These are phyloP conservation scores for Morpho achilles DNA, from an alignment of 2,888 invertebrate species.

Conservation along the genomic window DNA sequence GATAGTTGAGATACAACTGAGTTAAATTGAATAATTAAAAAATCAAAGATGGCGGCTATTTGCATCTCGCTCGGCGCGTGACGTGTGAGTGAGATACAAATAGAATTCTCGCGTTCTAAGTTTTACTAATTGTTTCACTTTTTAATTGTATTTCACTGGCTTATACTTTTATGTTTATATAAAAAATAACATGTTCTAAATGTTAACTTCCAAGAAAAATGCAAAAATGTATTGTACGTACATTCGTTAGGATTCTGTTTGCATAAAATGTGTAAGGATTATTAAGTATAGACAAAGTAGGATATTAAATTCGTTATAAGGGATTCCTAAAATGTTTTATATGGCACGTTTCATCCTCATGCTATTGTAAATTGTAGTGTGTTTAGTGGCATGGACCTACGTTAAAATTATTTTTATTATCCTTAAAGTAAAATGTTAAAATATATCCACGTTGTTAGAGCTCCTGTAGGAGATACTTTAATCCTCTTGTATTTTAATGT, in stretches of 20 bases:
- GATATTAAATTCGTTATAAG: conserved; percentile 21
- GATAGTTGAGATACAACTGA: conserved; percentile 29
- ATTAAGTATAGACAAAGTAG: conserved; percentile 16
- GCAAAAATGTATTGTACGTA: no score
- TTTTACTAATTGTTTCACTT: no score
- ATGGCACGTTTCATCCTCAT: conserved; percentile 36
- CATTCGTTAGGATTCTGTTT: no score
- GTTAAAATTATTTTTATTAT: conserved; percentile 12
- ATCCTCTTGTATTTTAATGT: conserved; percentile 27
- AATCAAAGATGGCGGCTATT: not conserved
- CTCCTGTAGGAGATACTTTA: conserved; percentile 9
- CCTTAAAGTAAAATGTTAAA: conserved; percentile 1
- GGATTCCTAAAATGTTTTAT: conserved; percentile 23
- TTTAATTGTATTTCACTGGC: no score
- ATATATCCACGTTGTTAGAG: conserved; percentile 8
- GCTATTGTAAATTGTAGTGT: conserved; percentile 27
- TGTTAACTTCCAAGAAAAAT: no score
- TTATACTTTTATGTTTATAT: no score
- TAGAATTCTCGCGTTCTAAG: no score
- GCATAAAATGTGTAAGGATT: not conserved
- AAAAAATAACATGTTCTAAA: no score
- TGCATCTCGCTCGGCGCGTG: not conserved
- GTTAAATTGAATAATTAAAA: conserved; percentile 28
- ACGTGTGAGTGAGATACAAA: no score
- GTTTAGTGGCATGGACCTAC: conserved; percentile 5